Base-by-base conservation (phyloP, 2,113 vertebrate genomes). In the Erpornis zantholeuca region DNA sequence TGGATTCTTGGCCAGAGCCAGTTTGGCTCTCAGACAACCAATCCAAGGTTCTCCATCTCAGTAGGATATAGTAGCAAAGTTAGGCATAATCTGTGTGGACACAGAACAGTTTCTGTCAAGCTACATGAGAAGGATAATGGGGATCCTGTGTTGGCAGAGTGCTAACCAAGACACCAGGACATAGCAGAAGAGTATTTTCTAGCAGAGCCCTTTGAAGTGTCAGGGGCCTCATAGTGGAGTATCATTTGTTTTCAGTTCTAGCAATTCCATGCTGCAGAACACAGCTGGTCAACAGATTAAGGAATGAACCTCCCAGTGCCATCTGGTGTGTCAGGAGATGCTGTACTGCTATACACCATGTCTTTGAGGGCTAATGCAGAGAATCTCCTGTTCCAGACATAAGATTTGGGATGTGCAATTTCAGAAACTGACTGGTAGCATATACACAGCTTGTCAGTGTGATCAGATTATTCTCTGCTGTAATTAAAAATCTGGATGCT, bases 261-360 rank as follows among this genome's bases (percentile, higher is more conserved):
- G 47, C 65, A 71, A 0, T 89, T 72, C 77, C 35, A 22, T 60
- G 47, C 56, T 86, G 69, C 64, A 91, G 35, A 33, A 27, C 76
- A 83, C 92, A 89, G 49, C 84, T 92, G 86, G 93, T 63, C 89
- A 84, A 23, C 60, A 89, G 69, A 84, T 94, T 70, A 92, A 91
- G 52, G 81, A 94, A 68, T 71, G 81, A 71, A 68, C 38, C 36
- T 91, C 60, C 21, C 23, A 35, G 0, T 89, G 73, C 47, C 87
- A 91, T 94, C 81, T 95, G 93, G 33, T 79, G 19, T 64, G 65
- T 94, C 52, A 64, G 4, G 70, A 84, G 60, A 56, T 71, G 65
- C 52, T 82, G 24, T 71, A 20, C 8, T 60, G 69, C 73, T 63
- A 8, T 35, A 35, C 33, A 54, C n/a, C 16, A 7, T 63, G 56